These are phyloP conservation scores for Apoderus coryli DNA, from an alignment of 2,888 invertebrate genomes.

Conservation along the genomic window DNA sequence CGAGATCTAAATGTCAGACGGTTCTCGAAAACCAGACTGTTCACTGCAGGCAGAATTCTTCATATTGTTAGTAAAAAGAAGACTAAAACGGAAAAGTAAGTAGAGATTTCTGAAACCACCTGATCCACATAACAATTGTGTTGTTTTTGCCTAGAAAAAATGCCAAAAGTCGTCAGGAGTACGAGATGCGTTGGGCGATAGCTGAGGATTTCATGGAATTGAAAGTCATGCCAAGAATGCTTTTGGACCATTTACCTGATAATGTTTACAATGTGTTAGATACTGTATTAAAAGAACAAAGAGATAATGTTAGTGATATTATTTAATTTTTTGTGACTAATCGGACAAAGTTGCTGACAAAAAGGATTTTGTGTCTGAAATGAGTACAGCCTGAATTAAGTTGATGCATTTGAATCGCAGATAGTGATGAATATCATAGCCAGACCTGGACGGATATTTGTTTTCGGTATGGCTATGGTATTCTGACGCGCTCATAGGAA, in stretches of 20 bases:
- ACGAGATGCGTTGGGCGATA: conserved; percentile 66
- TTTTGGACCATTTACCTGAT: conserved; percentile 75
- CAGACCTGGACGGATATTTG: no score
- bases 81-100: conserved; percentile 50
- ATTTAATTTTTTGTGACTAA: no score
- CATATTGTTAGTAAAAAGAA: conserved; percentile 61
- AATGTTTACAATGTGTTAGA: conserved; percentile 57
- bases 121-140: no score
- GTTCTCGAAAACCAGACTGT: conserved; percentile 55
- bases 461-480: no score
- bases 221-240: conserved; percentile 72
- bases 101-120: no score
- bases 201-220: conserved; percentile 70
- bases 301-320: conserved; percentile 27
- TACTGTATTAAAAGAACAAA: conserved; percentile 42
- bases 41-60: conserved; percentile 66
- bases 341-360: no score
- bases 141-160: conserved; percentile 37
- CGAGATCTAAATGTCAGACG: conserved; percentile 50
- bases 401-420: no score
- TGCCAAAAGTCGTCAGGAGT: conserved; percentile 47
- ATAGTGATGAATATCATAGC: no score
- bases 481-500: no score
- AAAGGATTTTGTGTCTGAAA: no score
- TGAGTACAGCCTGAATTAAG: no score